phyloP scores from a whole-genome alignment of 2,888 invertebrate species.

The Scaptodrosophila latifasciaeformis region DNA sequence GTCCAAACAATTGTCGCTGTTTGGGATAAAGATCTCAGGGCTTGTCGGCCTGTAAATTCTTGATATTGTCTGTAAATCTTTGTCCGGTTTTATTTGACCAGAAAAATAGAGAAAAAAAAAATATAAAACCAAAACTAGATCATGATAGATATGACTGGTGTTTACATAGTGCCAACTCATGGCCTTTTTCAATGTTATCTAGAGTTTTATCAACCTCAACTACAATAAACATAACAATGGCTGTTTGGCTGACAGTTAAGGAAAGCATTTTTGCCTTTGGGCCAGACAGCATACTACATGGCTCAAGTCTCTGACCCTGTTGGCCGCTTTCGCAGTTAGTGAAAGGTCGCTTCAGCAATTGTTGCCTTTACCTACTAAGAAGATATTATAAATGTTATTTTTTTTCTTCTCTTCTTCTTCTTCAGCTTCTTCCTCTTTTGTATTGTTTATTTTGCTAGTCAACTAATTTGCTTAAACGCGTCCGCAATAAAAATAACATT shows the following conservation, averaged over 20 bases:
- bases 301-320: constrained; percentile 11
- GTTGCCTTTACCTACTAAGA: not conserved
- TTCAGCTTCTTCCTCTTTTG: too few relatives aligned
- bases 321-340: constrained; percentile 1
- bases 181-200: constrained; percentile 26
- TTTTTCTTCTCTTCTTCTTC: not conserved
- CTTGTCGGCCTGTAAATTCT: too few relatives aligned
- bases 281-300: not conserved
- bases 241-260: constrained; percentile 10
- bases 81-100: too few relatives aligned
- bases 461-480: constrained; percentile 37
- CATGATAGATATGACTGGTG: constrained; percentile 40
- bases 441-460: constrained; percentile 5
- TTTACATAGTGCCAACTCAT: constrained; percentile 31
- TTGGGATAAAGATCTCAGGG: too few relatives aligned
- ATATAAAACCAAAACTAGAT: constrained; percentile 46
- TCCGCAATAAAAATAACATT: constrained; percentile 10
- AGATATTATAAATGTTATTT: not conserved
- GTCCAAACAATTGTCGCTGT: too few relatives aligned
- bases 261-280: constrained; percentile 11
- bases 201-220: constrained; percentile 33
- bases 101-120: too few relatives aligned
- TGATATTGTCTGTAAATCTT: too few relatives aligned
- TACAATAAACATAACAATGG: constrained; percentile 26
- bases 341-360: constrained; percentile 2